Conservation (phyloP, 1,140 invertebrate species). For the Microplitis mediator region DNA sequence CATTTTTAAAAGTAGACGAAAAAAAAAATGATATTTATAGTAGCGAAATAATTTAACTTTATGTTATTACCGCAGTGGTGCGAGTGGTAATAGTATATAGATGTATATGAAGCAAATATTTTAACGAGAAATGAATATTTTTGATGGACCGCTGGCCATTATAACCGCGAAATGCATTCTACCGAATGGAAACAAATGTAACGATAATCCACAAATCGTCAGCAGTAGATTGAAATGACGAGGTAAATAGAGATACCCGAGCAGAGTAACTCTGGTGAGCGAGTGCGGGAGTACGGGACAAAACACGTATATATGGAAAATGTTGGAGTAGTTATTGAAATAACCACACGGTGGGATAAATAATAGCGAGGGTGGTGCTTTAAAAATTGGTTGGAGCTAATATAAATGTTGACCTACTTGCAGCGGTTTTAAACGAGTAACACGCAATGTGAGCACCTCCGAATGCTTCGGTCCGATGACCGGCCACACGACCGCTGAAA, state of each 20-base stretch:
- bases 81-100: no score
- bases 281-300: not conserved
- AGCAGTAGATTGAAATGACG: not conserved
- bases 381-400: slow-evolving; percentile 20
- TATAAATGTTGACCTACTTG: slow-evolving; percentile 27
- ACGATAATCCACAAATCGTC: slow-evolving; percentile 13
- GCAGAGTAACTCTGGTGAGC: not conserved
- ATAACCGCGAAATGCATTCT: not conserved
- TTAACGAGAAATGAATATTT: not conserved
- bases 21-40: not conserved
- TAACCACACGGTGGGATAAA: not conserved
- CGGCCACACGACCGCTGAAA: not conserved
- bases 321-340: not conserved
- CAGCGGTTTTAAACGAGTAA: slow-evolving; percentile 6
- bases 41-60: not conserved
- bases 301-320: not conserved
- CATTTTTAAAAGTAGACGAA: no score
- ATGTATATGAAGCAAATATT: not conserved
- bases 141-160: not conserved
- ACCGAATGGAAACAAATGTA: not conserved
- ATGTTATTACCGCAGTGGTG: not conserved
- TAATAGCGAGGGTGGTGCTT: slow-evolving; percentile 5
- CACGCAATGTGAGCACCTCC: slow-evolving; percentile 14
- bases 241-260: not conserved
- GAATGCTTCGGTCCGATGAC: not conserved